Evolutionary conservation across 1,140 invertebrate species (phyloP).

Genomic region (Glomeris maerens): DNA sequence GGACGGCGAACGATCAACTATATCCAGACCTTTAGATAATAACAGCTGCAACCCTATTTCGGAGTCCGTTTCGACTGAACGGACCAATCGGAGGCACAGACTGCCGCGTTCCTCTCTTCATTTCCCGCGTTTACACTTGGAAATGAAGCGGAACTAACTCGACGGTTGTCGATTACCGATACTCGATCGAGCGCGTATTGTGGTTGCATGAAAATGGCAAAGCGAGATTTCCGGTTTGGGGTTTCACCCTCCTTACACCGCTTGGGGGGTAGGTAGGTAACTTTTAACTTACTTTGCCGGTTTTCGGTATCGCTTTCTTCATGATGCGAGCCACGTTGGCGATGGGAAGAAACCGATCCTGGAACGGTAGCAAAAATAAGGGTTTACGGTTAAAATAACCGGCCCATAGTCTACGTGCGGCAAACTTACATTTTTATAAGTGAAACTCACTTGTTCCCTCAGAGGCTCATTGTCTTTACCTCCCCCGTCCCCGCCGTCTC

Average conservation of each 20-base stretch:
- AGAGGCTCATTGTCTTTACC: conserved; percentile 28
- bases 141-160: no score
- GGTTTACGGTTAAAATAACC: neutral
- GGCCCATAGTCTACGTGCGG: neutral
- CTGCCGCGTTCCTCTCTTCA: no score
- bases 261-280: neutral
- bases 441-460: conserved; percentile 34
- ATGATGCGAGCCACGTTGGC: conserved; percentile 99
- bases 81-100: no score
- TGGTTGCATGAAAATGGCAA: neutral
- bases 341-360: conserved; percentile 92
- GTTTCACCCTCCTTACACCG: neutral
- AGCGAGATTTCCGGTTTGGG: neutral
- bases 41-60: no score
- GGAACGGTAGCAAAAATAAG: conserved; percentile 29
- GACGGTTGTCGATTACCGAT: no score
- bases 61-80: no score
- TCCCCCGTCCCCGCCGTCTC: conserved; percentile 27
- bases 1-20: no score
- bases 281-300: conserved; percentile 62
- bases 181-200: neutral
- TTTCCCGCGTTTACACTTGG: no score
- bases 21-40: no score
- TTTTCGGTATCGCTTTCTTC: conserved; percentile 91
- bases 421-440: neutral